phyloP scores from a whole-genome alignment of 2,113 vertebrate species.

The Hymenochirus boettgeri region DNA sequence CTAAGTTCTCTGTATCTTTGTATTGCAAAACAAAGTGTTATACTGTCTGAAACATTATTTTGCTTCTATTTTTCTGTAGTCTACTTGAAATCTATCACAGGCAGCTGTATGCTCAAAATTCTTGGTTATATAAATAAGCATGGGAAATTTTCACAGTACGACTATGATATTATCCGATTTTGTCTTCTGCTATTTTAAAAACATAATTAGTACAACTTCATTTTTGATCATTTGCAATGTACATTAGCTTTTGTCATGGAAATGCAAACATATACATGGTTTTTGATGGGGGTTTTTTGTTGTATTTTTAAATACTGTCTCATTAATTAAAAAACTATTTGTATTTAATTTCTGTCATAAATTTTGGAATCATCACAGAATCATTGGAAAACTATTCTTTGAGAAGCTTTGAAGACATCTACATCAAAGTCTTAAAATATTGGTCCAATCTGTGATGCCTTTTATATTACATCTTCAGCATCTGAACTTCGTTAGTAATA shows the following conservation, averaged over 20 bases:
- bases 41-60: no score
- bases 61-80: no score
- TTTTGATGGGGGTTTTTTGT: no score
- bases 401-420: constrained; percentile 47
- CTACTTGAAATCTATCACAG: no score
- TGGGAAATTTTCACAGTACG: constrained; percentile 65
- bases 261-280: constrained; percentile 42
- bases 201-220: constrained; percentile 37
- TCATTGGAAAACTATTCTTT: constrained; percentile 48
- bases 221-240: constrained; percentile 25
- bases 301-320: constrained; percentile 60
- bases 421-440: constrained; percentile 54
- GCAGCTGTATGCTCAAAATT: no score
- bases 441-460: constrained; percentile 52
- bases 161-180: constrained; percentile 25
- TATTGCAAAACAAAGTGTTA: constrained; percentile 52
- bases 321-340: constrained; percentile 28
- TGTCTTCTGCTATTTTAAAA: constrained; percentile 17
- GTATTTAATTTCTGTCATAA: constrained; percentile 49
- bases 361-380: constrained; percentile 51
- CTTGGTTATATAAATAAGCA: constrained; percentile 32
- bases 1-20: constrained; percentile 51
- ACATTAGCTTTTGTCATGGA: constrained; percentile 30
- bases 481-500: constrained; percentile 53
- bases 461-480: constrained; percentile 51